Percentiles rank a stretch among this genome's conserved stretches.
Evolutionary conservation across 2,113 vertebrate genomes (phyloP).

Genomic region (Cottus gobio): DNA sequence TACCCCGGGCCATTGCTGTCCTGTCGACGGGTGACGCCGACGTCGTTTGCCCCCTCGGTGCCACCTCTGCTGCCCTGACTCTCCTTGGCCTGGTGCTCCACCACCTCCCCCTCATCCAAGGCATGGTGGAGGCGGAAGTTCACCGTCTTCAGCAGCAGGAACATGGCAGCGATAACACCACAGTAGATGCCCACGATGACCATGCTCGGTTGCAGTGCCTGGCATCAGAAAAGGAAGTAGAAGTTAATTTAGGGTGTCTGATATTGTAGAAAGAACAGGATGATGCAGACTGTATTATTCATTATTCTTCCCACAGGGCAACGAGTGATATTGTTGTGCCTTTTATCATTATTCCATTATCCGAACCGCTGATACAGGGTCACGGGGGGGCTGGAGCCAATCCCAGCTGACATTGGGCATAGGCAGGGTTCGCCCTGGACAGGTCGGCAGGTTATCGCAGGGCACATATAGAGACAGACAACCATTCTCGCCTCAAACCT

Average conservation of each 20-base stretch:
- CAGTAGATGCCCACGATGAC: conserved; percentile 98
- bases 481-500: too few species aligned
- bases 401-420: too few species aligned
- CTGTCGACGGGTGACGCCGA: conserved; percentile 84
- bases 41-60: conserved; percentile 85
- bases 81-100: conserved; percentile 89
- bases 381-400: too few species aligned
- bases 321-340: background rate
- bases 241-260: background rate
- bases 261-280: background rate
- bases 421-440: too few species aligned
- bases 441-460: too few species aligned
- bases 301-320: background rate
- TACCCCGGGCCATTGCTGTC: conserved; percentile 97
- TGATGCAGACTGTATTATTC: too few species aligned
- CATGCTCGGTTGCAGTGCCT: conserved; percentile 97
- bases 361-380: too few species aligned
- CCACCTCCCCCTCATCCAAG: conserved; percentile 96
- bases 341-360: background rate
- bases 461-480: too few species aligned
- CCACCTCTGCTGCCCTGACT: conserved; percentile 84
- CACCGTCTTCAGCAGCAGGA: conserved; percentile 95
- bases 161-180: conserved; percentile 94
- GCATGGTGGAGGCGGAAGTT: conserved; percentile 97
- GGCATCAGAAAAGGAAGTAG: conserved; percentile 54